Base-by-base conservation (phyloP, 1,140 invertebrate species). In the Drosophila albomicans region DNA sequence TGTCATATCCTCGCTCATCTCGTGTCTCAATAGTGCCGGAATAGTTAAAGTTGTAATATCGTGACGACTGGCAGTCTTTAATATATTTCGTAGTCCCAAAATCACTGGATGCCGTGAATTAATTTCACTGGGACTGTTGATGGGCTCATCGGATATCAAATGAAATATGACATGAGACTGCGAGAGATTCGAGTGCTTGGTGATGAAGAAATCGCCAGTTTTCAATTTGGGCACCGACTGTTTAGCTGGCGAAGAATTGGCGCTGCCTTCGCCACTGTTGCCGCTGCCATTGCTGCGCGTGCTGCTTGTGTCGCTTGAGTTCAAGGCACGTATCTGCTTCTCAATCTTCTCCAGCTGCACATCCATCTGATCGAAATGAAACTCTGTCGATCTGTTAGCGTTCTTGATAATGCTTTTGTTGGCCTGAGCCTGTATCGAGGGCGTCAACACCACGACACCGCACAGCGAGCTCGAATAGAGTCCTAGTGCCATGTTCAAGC, bases 1-100 rank as follows among this genome's bases (percentile, higher is more conserved):
- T 3, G 98, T 99, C 98, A 99, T 99, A 86, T 98, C 97, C 96
- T 99, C 98, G n/a, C 96, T 96, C 95, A 99, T 97, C 93, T 98
- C 97, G 93, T 99, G 97, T 2, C 96, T 95, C 38, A 99, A 94
- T 15, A 99, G 93, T 16, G 99, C 95, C 48, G 99, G 99, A 78
- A 99, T 95, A 5, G 98, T 98, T 25, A 99, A 93, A 6, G 97
- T 98, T 5, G 96, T 98, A 58, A 99, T 96, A 93, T 99, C 98
- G 93, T 98, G 96, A 65, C 96, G 95, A 93, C 98, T 98, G 7
- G 98, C 98, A 49, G 96, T 96, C 94, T 99, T 99, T 64, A 99
- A 93, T 77, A 99, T 98, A 93, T 99, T 99, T 58, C 99, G 95
- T 35, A 99, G 94, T 3, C 98, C 98, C 51, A 99, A 94, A 72